These are phyloP conservation scores for Caenorhabditis latens DNA, from an alignment of 1,140 invertebrate genomes.

Conservation along the genomic window DNA sequence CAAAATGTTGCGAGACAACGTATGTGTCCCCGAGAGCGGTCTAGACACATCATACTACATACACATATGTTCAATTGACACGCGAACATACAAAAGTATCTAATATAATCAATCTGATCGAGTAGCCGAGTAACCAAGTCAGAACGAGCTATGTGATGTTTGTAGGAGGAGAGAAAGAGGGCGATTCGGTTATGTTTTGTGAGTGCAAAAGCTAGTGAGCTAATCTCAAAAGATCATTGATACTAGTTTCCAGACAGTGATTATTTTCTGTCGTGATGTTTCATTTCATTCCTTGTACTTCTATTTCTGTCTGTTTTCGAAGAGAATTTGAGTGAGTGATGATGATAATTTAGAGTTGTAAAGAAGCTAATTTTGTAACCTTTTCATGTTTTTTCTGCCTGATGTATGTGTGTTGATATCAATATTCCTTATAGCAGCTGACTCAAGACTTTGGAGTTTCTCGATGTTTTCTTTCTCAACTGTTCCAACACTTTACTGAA, in stretches of 20 bases:
- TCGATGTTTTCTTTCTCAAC: no score
- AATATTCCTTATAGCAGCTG: no score
- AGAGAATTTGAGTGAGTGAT: neutral
- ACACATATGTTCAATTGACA: neutral
- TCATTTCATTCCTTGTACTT: neutral
- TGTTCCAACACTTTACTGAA: no score
- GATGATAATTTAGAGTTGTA: neutral
- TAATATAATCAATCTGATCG: neutral
- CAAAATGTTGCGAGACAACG: constrained; percentile 10
- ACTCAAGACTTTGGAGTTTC: no score
- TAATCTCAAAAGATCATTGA: constrained; percentile 9
- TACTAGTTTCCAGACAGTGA: neutral
- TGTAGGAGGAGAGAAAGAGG: neutral
- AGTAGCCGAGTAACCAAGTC: neutral
- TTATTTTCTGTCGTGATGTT: neutral
- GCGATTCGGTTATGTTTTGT: neutral
- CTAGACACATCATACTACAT: constrained; percentile 26
- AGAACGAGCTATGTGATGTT: neutral
- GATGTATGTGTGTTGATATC: neutral
- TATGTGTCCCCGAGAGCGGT: neutral
- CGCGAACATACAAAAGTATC: neutral
- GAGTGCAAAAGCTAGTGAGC: neutral
- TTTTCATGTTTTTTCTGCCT: neutral
- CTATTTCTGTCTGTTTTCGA: neutral
- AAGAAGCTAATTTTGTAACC: constrained; percentile 30